Conservation (phyloP, 92 coral and sea anemone species). For the Micromussa lordhowensis region DNA sequence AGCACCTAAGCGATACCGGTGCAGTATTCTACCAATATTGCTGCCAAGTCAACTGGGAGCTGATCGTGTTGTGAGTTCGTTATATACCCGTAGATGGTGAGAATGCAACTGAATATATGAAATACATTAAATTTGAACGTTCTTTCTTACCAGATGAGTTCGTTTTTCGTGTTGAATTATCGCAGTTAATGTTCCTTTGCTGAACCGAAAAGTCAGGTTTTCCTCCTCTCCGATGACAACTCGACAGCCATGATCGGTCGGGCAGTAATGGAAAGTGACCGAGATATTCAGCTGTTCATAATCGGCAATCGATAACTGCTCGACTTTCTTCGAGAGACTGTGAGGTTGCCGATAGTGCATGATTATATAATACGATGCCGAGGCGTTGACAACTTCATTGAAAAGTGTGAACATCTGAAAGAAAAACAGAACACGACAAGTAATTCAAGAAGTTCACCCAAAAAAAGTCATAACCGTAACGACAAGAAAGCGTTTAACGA, state of each 20-base stretch:
- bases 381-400: conserved; percentile 53
- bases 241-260: conserved; percentile 75
- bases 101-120: too few relatives aligned
- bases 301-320: conserved; percentile 32
- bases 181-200: conserved; percentile 15
- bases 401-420: conserved; percentile 39
- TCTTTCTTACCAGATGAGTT: conserved; percentile 35
- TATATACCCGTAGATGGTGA: too few relatives aligned
- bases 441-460: background rate
- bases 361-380: conserved; percentile 63
- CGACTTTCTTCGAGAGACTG: conserved; percentile 55
- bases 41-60: too few relatives aligned
- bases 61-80: too few relatives aligned
- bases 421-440: background rate
- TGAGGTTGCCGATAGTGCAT: conserved; percentile 69
- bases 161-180: conserved; percentile 40
- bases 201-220: conserved; percentile 6
- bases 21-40: too few relatives aligned
- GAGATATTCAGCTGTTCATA: conserved; percentile 52
- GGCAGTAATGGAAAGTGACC: conserved; percentile 70
- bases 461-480: too few relatives aligned
- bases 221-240: conserved; percentile 49
- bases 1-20: too few relatives aligned
- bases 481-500: too few relatives aligned
- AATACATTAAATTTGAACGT: too few relatives aligned